A percentile compares a stretch with the other conserved stretches of the same genome.
Evolutionary conservation across 2,113 vertebrate species (phyloP).

Genomic region (Barbus barbus): DNA sequence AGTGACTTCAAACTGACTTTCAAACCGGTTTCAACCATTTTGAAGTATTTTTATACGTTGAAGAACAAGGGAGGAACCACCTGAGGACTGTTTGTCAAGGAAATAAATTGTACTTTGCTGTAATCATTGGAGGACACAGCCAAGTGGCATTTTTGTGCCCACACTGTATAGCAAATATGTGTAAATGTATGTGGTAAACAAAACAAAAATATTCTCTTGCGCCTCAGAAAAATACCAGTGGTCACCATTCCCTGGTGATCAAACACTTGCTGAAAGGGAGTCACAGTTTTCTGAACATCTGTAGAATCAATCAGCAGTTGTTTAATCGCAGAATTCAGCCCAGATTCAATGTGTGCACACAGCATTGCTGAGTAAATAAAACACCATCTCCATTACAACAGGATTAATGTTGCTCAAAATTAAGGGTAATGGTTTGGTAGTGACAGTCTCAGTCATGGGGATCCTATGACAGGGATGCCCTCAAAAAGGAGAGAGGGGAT

Average conservation of each 20-base stretch:
- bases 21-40: constrained; percentile 21
- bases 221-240: constrained; percentile 15
- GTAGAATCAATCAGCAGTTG: not conserved
- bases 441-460: constrained; percentile 1
- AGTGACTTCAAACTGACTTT: constrained; percentile 38
- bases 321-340: not conserved
- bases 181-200: constrained; percentile 9
- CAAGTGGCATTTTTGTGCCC: constrained; percentile 16
- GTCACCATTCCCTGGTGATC: constrained; percentile 37
- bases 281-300: not conserved
- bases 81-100: constrained; percentile 19
- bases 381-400: constrained; percentile 13
- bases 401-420: constrained; percentile 46
- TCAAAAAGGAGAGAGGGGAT: not conserved
- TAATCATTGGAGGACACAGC: constrained; percentile 17
- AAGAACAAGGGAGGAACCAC: constrained; percentile 2
- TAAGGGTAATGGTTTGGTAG: constrained; percentile 28
- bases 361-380: constrained; percentile 2
- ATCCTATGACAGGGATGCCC: constrained; percentile 3
- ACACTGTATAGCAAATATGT: not conserved
- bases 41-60: constrained; percentile 9
- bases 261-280: constrained; percentile 32
- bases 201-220: constrained; percentile 10
- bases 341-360: not conserved
- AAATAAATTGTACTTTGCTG: constrained; percentile 22